Evolutionary conservation across 2,113 vertebrate species (phyloP), one percentile per base, ranked within the genome.

Genomic region (Turdus rufiventris): DNA sequence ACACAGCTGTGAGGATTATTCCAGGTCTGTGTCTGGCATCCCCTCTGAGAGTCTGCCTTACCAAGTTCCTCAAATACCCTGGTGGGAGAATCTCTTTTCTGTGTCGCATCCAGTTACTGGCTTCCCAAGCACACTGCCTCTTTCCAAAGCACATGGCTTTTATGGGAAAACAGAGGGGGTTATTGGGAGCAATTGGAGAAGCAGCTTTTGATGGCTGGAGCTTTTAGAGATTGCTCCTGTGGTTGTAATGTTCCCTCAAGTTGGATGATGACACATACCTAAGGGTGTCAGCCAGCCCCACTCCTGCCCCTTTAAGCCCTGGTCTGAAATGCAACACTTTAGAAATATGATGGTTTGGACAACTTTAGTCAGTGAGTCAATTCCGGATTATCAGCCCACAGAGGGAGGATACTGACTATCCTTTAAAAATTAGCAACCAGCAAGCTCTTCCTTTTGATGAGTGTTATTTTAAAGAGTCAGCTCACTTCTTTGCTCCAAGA

Each of bases 321-420:
- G 4, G 33, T 66, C 85, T 71, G 94, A 95, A 96, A 84, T 17
- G 67, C 67, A 93, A 93, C 74, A 61, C 92, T 93, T 91, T 29
- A 90, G 88, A 90, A 96, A 93, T 88, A 95, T 8, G 56, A 83
- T 63, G 60, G 90, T 93, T 94, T 93, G 83, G 74, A 95, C 96
- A 94, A 80, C 87, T 95, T 94, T 94, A 96, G 94, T 62, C 77
- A 91, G 68, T 96, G 96, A 96, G 94, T 96, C 94, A 96, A 74
- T 88, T 88, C 91, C 26, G 60, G 89, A 91, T 95, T 85, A 96
- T 50, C 87, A 84, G 34, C 73, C 93, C 62, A 28, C 91, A 75
- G 84, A 48, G 18, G 80, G 91, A 94, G 87, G 68, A 74, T 34
- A 73, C 82, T 66, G 56, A 90, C 67, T 95, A 65, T 74, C 76